Evolutionary conservation across 2,113 vertebrate genomes (phyloP).

Genomic region (Alethe diademata): DNA sequence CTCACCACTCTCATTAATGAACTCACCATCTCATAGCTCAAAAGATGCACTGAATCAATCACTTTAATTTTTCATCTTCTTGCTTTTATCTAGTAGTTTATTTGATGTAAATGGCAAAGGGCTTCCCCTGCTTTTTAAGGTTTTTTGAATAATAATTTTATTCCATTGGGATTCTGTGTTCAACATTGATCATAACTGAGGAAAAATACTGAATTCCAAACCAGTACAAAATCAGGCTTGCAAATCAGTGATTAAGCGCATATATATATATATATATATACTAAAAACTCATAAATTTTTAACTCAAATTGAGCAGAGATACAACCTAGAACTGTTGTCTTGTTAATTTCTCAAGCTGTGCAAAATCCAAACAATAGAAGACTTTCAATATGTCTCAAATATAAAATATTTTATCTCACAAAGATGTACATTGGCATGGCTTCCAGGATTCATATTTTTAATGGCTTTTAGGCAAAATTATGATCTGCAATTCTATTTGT

Average conservation of each 20-base stretch:
- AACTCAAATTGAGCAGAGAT: neutral
- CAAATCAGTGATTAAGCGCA: neutral
- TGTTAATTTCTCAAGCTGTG: neutral
- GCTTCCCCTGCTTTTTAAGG: neutral
- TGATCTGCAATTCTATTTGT: neutral
- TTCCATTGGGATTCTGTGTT: neutral
- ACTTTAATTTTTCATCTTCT: neutral
- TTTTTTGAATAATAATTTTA: neutral
- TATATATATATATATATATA: too few relatives aligned
- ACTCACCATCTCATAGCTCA: neutral
- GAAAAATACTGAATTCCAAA: neutral
- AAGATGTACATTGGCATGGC: neutral
- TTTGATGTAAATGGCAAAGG: slow-evolving; percentile 7
- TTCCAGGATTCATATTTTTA: neutral
- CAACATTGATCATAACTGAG: neutral
- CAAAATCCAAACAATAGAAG: neutral
- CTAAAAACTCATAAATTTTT: neutral
- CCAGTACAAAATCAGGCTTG: neutral
- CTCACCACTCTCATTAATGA: neutral
- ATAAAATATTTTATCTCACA: neutral
- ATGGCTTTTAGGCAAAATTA: neutral
- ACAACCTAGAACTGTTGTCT: neutral
- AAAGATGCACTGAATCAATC: neutral
- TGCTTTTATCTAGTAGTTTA: neutral
- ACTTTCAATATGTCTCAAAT: neutral